Conservation (phyloP, 2,797 vertebrate species). For the Semotilus atromaculatus region DNA sequence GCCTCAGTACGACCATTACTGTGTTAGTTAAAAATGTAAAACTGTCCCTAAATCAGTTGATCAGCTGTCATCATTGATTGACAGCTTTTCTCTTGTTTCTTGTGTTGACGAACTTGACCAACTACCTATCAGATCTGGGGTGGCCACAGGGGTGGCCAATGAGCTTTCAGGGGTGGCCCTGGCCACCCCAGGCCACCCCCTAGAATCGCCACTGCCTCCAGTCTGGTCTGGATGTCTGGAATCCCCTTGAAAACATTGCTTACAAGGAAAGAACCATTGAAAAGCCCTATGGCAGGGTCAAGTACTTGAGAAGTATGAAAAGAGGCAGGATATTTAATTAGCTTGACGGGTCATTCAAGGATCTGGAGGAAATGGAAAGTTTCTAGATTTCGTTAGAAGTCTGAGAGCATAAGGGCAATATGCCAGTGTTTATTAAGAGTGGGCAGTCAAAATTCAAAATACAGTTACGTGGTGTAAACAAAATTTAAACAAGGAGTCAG, state of each 20-base stretch:
- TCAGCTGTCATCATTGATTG: no score
- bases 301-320: slow-evolving; percentile 39
- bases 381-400: slow-evolving; percentile 28
- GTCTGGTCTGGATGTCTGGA: slow-evolving; percentile 48
- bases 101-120: no score
- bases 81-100: no score
- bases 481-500: slow-evolving; percentile 4
- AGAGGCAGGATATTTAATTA: slow-evolving; percentile 42
- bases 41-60: no score
- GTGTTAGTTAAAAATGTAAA: no score
- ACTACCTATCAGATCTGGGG: no score
- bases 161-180: no score
- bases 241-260: slow-evolving; percentile 50
- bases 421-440: slow-evolving; percentile 19
- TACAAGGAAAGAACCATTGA: slow-evolving; percentile 61
- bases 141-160: no score
- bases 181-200: no score
- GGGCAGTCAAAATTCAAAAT: slow-evolving; percentile 29
- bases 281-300: slow-evolving; percentile 62
- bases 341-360: slow-evolving; percentile 9
- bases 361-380: slow-evolving; percentile 47
- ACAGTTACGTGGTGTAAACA: slow-evolving; percentile 22
- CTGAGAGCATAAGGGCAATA: slow-evolving; percentile 18
- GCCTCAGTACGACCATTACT: no score
- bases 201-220: no score